phyloP scores from a whole-genome alignment of 2,797 vertebrate genomes.

The Tarsius wallacei region DNA sequence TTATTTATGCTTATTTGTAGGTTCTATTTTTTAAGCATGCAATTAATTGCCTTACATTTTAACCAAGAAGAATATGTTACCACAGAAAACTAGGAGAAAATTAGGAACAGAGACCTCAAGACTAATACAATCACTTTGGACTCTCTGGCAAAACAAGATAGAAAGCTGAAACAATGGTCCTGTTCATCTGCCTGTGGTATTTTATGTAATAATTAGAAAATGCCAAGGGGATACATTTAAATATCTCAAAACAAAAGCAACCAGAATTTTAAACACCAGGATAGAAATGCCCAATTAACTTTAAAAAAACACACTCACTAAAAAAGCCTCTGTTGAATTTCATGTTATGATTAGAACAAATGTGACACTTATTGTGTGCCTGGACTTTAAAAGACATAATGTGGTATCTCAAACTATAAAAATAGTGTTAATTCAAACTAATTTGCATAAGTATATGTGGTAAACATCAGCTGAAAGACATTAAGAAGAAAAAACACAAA shows the following conservation, averaged over 20 bases:
- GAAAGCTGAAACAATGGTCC: background rate
- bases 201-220: slow-evolving; percentile 76
- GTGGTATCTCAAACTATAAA: slow-evolving; percentile 39
- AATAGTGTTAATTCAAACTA: slow-evolving; percentile 63
- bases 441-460: slow-evolving; percentile 70
- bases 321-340: slow-evolving; percentile 53
- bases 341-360: slow-evolving; percentile 67
- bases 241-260: slow-evolving; percentile 69
- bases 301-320: background rate
- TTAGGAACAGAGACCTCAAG: background rate
- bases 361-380: slow-evolving; percentile 41
- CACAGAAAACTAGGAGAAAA: slow-evolving; percentile 19
- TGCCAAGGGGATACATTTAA: slow-evolving; percentile 62
- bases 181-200: slow-evolving; percentile 30
- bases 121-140: background rate
- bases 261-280: slow-evolving; percentile 67
- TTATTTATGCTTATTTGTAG: background rate
- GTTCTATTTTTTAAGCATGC: background rate
- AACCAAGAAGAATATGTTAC: slow-evolving; percentile 27
- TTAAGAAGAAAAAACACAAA: slow-evolving; percentile 38
- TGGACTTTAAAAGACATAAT: slow-evolving; percentile 72
- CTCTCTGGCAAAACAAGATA: slow-evolving; percentile 44
- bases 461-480: slow-evolving; percentile 64
- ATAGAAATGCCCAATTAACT: slow-evolving; percentile 70
- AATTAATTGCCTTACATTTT: slow-evolving; percentile 47